phyloP scores from a whole-genome alignment of 2,888 invertebrate genomes.

The Notocelia uddmanniana region DNA sequence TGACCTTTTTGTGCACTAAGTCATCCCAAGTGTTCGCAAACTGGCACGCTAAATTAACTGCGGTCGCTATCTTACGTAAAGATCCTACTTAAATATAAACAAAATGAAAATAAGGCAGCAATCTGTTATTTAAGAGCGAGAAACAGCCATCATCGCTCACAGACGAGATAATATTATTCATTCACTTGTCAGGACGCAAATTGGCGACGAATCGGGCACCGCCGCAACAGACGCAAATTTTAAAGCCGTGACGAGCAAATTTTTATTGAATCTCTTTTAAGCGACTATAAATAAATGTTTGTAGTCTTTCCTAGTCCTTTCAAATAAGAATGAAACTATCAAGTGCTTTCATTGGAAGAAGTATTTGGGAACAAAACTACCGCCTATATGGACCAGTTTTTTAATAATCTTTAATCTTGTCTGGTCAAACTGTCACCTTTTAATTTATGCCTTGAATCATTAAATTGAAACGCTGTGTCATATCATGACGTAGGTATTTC shows the following conservation, averaged over 20 bases:
- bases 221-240: constrained; percentile 53
- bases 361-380: too few relatives aligned
- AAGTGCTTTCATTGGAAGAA: background rate
- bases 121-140: constrained; percentile 60
- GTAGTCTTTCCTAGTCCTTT: background rate
- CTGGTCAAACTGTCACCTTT: background rate
- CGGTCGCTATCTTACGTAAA: too few relatives aligned
- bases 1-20: too few relatives aligned
- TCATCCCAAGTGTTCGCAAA: too few relatives aligned
- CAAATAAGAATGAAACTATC: background rate
- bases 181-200: constrained; percentile 77
- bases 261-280: background rate
- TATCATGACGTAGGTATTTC: background rate
- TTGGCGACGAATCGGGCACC: constrained; percentile 65
- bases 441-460: background rate
- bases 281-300: background rate
- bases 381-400: background rate
- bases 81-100: background rate
- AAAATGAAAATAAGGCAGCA: constrained; percentile 56
- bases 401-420: background rate
- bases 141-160: constrained; percentile 62
- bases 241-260: constrained; percentile 51
- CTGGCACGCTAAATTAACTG: too few relatives aligned
- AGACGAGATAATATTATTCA: constrained; percentile 74
- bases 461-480: background rate